Base-by-base conservation (phyloP, 2,888 invertebrate genomes). In the Acrobasis suavella region DNA sequence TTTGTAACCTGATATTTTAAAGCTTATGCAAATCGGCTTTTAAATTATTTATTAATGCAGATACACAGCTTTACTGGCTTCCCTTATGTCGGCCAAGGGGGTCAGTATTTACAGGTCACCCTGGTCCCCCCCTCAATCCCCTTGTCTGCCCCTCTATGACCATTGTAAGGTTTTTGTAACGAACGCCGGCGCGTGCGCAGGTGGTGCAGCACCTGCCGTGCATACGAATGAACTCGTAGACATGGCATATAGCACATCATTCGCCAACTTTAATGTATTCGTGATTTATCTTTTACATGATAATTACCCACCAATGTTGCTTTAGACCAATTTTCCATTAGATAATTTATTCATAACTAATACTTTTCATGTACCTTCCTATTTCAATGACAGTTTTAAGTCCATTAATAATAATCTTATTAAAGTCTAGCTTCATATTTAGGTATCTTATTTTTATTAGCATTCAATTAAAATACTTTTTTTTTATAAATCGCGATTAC, bases 191-290 rank as follows among this genome's bases (percentile, higher is more conserved):
- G 83, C 90, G 87, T 85, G 89, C 91, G 91, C 91, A 92, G 91
- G 91, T 92, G 91, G 73, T 81, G 67, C 83, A 73, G 87, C 94
- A 87, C 91, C 94, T 87, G 94, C 93, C 79, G 86, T 74, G 83
- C 87, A 90, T 70, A 87, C 78, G 69, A 80, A 77, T 78, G 69
- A 72, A 16, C 56, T 72, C 76, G 72, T 83, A 87, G 83, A 84
- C 81, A 76, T 75, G 81, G 82, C 86, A 86, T 82, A 85, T 79
- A 78, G 78, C 81, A 84, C 84, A 73, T 70, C 70, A 80, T 81
- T 82, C 75, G 70, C 72, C 66, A 74, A n/a, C 74, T 75, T 74
- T 69, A 39, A 58, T 58, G 16, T 49, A 17, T 49, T 59, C 37
- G 58, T 50, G 15, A 50, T 2, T 7, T 17, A 12, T n/a, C 38